Percentiles rank a stretch among this genome's conserved stretches.
Conservation (phyloP, 2,113 vertebrate genomes). For the Pelmatolapia mariae region DNA sequence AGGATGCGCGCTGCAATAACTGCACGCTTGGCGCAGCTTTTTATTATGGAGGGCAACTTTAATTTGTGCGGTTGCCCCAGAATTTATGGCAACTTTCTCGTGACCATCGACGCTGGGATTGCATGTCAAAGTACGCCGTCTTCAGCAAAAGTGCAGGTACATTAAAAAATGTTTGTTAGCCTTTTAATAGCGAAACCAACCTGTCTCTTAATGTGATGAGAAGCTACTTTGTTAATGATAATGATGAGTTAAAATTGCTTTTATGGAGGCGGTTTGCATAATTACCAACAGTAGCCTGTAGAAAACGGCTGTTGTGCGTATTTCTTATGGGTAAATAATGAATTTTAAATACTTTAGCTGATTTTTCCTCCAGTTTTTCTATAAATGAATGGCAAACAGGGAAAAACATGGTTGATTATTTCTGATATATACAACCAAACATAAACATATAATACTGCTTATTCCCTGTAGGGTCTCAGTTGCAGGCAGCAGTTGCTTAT, state of each 20-base stretch:
- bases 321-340: background rate
- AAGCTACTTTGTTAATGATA: background rate
- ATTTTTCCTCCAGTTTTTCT: background rate
- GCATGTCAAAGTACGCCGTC: background rate
- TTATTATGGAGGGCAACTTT: background rate
- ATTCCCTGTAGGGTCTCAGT: conserved; percentile 29
- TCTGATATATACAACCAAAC: background rate
- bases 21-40: background rate
- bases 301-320: background rate
- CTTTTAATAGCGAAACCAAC: background rate
- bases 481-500: conserved; percentile 60
- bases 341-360: background rate
- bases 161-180: background rate
- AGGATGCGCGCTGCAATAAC: background rate
- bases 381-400: background rate
- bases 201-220: background rate
- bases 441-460: background rate
- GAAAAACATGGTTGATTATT: background rate
- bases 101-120: background rate
- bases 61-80: background rate
- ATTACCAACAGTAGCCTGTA: background rate
- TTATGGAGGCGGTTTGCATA: background rate
- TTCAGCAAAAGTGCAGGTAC: background rate
- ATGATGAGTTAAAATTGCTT: background rate
- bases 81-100: background rate